Evolutionary conservation across 2,888 invertebrate species (phyloP).

Genomic region (Germaria angustata): DNA sequence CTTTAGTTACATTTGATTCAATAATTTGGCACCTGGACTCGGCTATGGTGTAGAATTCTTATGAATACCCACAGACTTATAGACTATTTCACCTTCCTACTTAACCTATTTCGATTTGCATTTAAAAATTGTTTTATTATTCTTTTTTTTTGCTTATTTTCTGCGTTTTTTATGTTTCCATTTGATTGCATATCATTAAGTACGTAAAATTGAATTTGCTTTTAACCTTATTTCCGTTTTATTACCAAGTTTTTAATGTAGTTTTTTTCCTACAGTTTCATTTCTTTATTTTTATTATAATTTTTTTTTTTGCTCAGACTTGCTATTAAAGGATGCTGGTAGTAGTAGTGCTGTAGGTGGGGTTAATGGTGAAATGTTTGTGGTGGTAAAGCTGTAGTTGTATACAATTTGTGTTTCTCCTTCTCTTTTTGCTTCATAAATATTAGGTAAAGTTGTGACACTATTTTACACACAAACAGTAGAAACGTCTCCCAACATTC

Average conservation of each 20-base stretch:
- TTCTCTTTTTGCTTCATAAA: constrained; percentile 17
- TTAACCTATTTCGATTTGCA: constrained; percentile 69
- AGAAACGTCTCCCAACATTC: neutral
- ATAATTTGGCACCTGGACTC: neutral
- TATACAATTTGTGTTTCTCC: neutral
- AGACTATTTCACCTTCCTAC: constrained; percentile 52
- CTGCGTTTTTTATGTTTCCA: constrained; percentile 56
- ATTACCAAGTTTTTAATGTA: constrained; percentile 65
- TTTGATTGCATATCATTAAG: constrained; percentile 68
- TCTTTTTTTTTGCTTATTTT: constrained; percentile 43
- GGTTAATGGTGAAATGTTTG: constrained; percentile 4
- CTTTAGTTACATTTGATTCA: neutral
- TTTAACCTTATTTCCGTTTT: constrained; percentile 66
- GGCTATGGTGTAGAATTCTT: neutral
- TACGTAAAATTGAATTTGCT: constrained; percentile 65
- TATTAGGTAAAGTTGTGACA: constrained; percentile 46
- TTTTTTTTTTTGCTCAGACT: neutral
- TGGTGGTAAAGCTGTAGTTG: constrained; percentile 14
- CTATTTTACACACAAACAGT: constrained; percentile 14
- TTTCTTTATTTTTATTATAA: constrained; percentile 17
- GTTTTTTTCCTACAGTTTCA: constrained; percentile 31
- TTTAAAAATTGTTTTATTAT: constrained; percentile 56
- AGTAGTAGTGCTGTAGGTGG: neutral
- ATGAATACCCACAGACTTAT: neutral
- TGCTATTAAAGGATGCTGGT: neutral